Percentiles rank a stretch among this genome's conserved stretches.
Conservation (phyloP, 2,113 vertebrate genomes). For the Procapra przewalskii region DNA sequence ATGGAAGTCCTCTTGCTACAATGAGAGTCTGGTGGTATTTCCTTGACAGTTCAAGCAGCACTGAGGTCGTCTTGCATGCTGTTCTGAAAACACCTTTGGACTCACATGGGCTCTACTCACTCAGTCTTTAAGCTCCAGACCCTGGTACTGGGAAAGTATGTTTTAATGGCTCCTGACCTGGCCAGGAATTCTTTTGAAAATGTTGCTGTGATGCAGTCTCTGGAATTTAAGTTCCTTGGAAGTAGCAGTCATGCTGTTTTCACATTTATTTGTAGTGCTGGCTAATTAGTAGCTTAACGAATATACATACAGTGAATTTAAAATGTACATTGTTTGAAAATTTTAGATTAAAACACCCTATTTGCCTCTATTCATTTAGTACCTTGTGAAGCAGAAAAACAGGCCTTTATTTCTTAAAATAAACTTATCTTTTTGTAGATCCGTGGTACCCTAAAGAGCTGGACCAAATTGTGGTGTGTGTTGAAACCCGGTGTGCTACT, state of each 20-base stretch:
- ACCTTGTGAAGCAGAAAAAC: not conserved
- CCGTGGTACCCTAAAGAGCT: slow-evolving; percentile 97
- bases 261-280: not conserved
- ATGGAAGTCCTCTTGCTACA: not conserved
- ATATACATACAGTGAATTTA: not conserved
- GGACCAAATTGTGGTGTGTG: slow-evolving; percentile 99
- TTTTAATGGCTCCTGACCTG: not conserved
- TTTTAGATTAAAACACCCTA: not conserved
- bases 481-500: slow-evolving; percentile 96
- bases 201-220: not conserved
- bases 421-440: slow-evolving; percentile 83
- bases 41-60: not conserved
- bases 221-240: not conserved
- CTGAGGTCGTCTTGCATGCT: not conserved
- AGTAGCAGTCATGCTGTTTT: not conserved
- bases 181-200: not conserved
- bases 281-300: not conserved
- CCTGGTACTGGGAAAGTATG: not conserved
- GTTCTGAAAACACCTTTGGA: not conserved
- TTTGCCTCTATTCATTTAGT: not conserved
- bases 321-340: not conserved
- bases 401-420: slow-evolving; percentile 34
- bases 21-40: not conserved
- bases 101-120: not conserved
- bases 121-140: not conserved